Base-by-base conservation (phyloP, 2,888 invertebrate genomes). In the Drosophila pegasa region DNA sequence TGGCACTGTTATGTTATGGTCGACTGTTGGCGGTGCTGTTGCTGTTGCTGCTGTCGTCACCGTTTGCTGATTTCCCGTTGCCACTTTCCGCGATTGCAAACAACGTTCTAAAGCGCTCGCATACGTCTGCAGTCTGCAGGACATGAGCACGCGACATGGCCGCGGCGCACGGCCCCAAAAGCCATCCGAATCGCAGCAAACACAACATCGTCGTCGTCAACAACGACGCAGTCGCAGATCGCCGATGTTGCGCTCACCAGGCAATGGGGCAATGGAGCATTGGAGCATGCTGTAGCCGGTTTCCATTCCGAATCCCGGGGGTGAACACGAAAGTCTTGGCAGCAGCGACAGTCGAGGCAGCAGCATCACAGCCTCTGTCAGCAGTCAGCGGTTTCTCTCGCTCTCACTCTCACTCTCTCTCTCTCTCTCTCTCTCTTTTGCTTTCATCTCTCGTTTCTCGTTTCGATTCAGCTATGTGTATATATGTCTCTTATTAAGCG, bases 61-160 rank as follows among this genome's bases (percentile, higher is more conserved):
- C 61, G 74, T 67, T 67, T 62, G 60, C 61, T 75, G 62, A 54
- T 71, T 60, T 63, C 67, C 75, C 73, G 75, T 80, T 72, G 71
- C 78, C 83, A 82, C 87, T 79, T 87, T 87, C 81, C 84, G 87
- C 77, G 81, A 71, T 87, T 80, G 81, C 81, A 84, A 87, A 84
- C 84, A 79, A 77, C 84, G 81, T 87, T 87, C 81, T 84, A 77
- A 84, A 81, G 79, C 81, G 79, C 80, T 85, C 84, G 81, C 79
- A 81, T 81, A 84, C 87, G 84, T 84, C 79, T 84, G 87, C 72
- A 76, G 71, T 77, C 77, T 86, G 84, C 75, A 78, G 78, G 73
- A 73, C 78, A 73, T 61, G 64, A 55, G 66, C 78, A 75, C 57
- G 68, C 74, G 65, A 74, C 74, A 47, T 67, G 50, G 66, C 48